phyloP scores from a whole-genome alignment of 2,113 vertebrate genomes.

The Lepus timidus region DNA sequence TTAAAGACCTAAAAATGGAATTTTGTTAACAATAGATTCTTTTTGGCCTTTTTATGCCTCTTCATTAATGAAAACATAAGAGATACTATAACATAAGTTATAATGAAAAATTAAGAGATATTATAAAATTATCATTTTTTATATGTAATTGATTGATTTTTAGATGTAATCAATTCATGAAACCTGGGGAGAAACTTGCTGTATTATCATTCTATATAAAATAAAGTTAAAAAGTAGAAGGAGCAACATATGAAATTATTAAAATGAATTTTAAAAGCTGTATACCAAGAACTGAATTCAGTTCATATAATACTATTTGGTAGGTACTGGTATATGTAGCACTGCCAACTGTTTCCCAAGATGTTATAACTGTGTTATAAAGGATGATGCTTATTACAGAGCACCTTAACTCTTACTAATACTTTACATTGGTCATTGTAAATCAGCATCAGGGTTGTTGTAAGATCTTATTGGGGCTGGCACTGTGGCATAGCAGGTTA shows the following conservation, averaged over 20 bases:
- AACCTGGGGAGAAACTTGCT: background rate
- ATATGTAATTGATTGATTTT: slow-evolving; percentile 28
- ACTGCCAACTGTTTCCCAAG: background rate
- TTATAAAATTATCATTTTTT: background rate
- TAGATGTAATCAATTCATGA: slow-evolving; percentile 26
- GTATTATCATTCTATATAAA: background rate
- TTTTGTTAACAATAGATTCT: slow-evolving; percentile 48
- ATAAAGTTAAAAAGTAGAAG: background rate
- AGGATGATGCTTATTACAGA: background rate
- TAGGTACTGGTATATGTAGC: background rate
- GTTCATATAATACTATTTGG: background rate
- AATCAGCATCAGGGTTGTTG: background rate
- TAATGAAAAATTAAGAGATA: no score
- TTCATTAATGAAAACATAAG: background rate
- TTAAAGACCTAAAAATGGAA: background rate
- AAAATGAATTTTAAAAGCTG: slow-evolving; percentile 30
- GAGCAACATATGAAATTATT: background rate
- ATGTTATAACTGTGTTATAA: background rate
- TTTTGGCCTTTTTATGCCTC: background rate
- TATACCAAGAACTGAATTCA: slow-evolving; percentile 27
- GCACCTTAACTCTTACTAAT: background rate
- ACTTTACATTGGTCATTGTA: slow-evolving; percentile 21
- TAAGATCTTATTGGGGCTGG: background rate
- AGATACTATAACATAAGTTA: no score
- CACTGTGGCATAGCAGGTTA: no score